Evolutionary conservation across 2,113 vertebrate genomes (phyloP).

Genomic region (Corythaeola cristata): DNA sequence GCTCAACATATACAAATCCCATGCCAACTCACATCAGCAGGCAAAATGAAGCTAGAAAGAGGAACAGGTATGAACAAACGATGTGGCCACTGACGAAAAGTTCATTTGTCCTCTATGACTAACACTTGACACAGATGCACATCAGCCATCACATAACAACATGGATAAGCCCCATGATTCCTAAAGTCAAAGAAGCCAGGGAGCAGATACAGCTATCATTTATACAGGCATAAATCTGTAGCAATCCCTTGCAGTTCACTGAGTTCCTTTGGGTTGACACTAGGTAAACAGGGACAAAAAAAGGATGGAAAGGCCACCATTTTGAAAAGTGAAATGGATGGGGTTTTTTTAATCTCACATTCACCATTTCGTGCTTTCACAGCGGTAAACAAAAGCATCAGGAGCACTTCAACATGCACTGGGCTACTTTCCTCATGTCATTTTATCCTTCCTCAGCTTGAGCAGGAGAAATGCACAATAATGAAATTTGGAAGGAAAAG

Average conservation of each 20-base stretch:
- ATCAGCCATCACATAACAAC: not conserved
- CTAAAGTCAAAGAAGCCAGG: slow-evolving; percentile 34
- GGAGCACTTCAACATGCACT: not conserved
- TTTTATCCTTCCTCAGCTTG: not conserved
- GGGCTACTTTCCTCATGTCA: not conserved
- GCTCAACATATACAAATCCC: not conserved
- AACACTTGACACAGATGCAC: not conserved
- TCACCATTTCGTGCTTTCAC: not conserved
- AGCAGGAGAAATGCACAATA: not conserved
- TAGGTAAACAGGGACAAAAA: not conserved
- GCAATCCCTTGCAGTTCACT: not conserved
- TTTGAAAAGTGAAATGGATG: not conserved
- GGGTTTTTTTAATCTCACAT: not conserved
- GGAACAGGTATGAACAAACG: not conserved
- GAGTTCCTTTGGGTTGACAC: not conserved
- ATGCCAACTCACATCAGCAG: not conserved
- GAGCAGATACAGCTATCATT: not conserved
- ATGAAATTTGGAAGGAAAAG: not conserved
- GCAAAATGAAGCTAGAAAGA: not conserved
- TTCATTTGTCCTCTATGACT: slow-evolving; percentile 24
- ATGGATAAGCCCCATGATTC: not conserved
- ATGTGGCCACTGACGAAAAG: not conserved
- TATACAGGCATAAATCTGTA: not conserved
- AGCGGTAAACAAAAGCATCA: not conserved
- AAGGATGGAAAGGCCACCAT: not conserved